These are phyloP conservation scores for Tyrophagus putrescentiae DNA, from an alignment of 1,140 invertebrate genomes.

Conservation along the genomic window DNA sequence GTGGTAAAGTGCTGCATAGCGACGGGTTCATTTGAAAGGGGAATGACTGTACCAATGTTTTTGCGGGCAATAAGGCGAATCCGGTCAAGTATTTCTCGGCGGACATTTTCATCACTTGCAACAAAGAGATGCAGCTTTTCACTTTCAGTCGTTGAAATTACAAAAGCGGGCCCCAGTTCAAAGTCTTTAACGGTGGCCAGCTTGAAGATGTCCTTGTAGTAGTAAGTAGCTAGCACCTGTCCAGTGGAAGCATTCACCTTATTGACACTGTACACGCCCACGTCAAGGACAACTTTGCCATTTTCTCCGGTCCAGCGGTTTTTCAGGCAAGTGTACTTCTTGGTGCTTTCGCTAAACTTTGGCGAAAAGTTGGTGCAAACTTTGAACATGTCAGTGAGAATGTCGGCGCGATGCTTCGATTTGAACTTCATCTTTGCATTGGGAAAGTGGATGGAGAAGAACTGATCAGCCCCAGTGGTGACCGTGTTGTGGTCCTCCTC, in stretches of 20 bases:
- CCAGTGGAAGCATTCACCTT: conserved; percentile 58
- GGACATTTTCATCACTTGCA: conserved; percentile 9
- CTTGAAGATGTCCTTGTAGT: conserved; percentile 80
- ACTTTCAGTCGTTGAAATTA: conserved; percentile 70
- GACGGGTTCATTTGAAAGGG: conserved; percentile 63
- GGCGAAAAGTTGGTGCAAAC: conserved; percentile 18
- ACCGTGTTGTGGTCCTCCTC: conserved; percentile 7
- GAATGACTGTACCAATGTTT: conserved; percentile 64
- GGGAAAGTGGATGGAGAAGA: conserved; percentile 3
- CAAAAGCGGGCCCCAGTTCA: conserved; percentile 50
- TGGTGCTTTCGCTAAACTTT: conserved; percentile 23
- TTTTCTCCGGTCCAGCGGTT: conserved; percentile 85
- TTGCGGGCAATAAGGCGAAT: conserved; percentile 60
- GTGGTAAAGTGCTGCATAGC: conserved; percentile 66
- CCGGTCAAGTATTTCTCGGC: conserved; percentile 66
- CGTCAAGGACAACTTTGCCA: conserved; percentile 69
- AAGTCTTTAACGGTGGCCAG: conserved; percentile 44
- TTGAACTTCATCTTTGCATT: conserved; percentile 67
- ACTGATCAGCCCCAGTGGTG: conserved; percentile 10
- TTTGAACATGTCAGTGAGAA: conserved; percentile 34
- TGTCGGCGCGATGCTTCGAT: conserved; percentile 79
- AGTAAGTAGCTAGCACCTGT: conserved; percentile 60
- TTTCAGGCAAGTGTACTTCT: conserved; percentile 72
- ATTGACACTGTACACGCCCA: conserved; percentile 71
- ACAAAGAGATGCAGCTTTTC: conserved; percentile 39